Conservation (phyloP, 1,140 invertebrate genomes). For the Nautilus pompilius region DNA sequence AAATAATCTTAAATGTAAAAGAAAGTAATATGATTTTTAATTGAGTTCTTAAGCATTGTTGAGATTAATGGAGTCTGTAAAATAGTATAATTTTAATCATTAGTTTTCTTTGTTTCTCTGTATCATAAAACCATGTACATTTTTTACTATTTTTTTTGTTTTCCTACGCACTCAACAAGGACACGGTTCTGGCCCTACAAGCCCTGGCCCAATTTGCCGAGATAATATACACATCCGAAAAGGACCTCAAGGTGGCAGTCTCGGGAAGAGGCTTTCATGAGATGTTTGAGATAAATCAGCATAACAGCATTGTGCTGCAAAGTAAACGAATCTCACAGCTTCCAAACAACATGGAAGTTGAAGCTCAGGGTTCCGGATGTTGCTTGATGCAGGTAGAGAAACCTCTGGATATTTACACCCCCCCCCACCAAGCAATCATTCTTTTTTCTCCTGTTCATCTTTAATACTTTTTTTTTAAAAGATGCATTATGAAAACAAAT, state of each 20-base stretch:
- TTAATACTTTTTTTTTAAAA: too few relatives aligned
- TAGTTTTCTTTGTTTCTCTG: neutral
- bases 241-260: conserved; percentile 15
- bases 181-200: conserved; percentile 58
- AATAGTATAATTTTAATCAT: too few relatives aligned
- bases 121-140: neutral
- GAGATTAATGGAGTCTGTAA: too few relatives aligned
- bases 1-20: too few relatives aligned
- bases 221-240: conserved; percentile 19
- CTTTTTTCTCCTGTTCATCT: too few relatives aligned
- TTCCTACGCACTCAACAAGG: conserved; percentile 24
- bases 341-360: conserved; percentile 53
- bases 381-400: conserved; percentile 72
- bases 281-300: conserved; percentile 26
- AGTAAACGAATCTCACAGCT: conserved; percentile 9
- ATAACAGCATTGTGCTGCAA: conserved; percentile 42
- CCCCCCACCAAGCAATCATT: too few relatives aligned
- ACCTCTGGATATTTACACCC: too few relatives aligned
- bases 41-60: too few relatives aligned
- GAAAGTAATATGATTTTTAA: too few relatives aligned
- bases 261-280: conserved; percentile 3
- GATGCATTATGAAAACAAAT: too few relatives aligned
- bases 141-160: neutral
- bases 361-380: conserved; percentile 77
- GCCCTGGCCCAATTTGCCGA: conserved; percentile 52